phyloP scores from a whole-genome alignment of 1,140 invertebrate species.

The Anthonomus grandis region DNA sequence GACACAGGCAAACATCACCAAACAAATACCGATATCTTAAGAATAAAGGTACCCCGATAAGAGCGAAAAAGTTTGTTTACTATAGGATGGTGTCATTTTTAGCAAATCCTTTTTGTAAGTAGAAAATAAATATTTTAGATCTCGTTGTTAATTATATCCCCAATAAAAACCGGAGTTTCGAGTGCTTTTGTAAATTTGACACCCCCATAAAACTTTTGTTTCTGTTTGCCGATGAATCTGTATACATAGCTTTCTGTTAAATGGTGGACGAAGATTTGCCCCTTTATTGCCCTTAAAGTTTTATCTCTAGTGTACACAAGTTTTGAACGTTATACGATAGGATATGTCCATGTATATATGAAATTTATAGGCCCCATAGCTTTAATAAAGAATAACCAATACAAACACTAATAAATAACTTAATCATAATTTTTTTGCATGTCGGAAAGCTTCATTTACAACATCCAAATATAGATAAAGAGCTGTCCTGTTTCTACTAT shows the following conservation, averaged over 20 bases:
- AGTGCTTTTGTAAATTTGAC: conserved; percentile 27
- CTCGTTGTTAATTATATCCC: conserved; percentile 25
- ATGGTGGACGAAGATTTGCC: not conserved
- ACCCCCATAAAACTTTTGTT: conserved; percentile 23
- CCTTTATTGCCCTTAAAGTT: conserved; percentile 20
- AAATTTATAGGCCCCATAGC: too few relatives aligned
- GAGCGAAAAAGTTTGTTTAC: conserved; percentile 21
- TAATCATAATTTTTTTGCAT: too few relatives aligned
- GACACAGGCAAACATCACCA: too few relatives aligned
- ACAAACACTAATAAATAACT: too few relatives aligned
- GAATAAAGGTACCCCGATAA: not conserved
- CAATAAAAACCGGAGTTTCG: conserved; percentile 25
- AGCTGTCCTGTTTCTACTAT: too few relatives aligned
- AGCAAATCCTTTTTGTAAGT: conserved; percentile 25
- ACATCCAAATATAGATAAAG: too few relatives aligned
- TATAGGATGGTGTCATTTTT: conserved; percentile 23
- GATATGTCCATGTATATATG: too few relatives aligned
- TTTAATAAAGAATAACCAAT: too few relatives aligned
- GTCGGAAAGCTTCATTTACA: too few relatives aligned
- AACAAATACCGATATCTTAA: too few relatives aligned
- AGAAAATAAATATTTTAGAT: conserved; percentile 26
- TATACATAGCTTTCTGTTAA: conserved; percentile 5
- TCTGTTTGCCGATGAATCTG: conserved; percentile 22
- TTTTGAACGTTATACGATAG: too few relatives aligned
- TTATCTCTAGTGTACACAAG: too few relatives aligned